These are phyloP conservation scores for Caenorhabditis sp. DNA, from an alignment of 2,888 invertebrate genomes.

Conservation along the genomic window DNA sequence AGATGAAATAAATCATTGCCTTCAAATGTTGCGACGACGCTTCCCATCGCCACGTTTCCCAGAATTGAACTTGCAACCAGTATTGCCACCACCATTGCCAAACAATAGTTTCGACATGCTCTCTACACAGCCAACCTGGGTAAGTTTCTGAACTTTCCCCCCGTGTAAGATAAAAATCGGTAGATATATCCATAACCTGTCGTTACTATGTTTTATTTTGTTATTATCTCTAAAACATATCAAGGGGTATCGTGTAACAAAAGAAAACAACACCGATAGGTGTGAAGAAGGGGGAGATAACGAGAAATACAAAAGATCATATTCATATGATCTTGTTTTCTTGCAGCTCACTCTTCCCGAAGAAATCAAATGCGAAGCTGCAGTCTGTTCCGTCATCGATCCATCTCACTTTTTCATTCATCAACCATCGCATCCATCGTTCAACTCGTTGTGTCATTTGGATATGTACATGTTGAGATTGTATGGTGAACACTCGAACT, in stretches of 20 bases:
- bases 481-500: constrained; percentile 78
- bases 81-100: constrained; percentile 65
- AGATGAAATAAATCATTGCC: constrained; percentile 68
- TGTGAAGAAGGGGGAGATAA: not conserved
- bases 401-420: constrained; percentile 92
- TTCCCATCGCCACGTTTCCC: constrained; percentile 70
- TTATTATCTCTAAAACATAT: not conserved
- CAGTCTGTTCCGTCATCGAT: constrained; percentile 84
- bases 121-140: constrained; percentile 57
- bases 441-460: constrained; percentile 76
- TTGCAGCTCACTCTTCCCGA: constrained; percentile 84
- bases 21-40: constrained; percentile 65
- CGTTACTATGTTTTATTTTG: not conserved
- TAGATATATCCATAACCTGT: not conserved
- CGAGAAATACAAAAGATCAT: not conserved
- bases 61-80: constrained; percentile 70
- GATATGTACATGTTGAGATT: constrained; percentile 79
- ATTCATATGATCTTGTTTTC: constrained; percentile 7
- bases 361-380: constrained; percentile 90
- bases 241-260: not conserved
- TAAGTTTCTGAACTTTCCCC: constrained; percentile 12
- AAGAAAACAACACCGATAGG: not conserved
- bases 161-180: not conserved
- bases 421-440: constrained; percentile 92
- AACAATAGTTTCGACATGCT: constrained; percentile 49